phyloP scores from a whole-genome alignment of 2,113 vertebrate species.

The Lasiurus borealis region DNA sequence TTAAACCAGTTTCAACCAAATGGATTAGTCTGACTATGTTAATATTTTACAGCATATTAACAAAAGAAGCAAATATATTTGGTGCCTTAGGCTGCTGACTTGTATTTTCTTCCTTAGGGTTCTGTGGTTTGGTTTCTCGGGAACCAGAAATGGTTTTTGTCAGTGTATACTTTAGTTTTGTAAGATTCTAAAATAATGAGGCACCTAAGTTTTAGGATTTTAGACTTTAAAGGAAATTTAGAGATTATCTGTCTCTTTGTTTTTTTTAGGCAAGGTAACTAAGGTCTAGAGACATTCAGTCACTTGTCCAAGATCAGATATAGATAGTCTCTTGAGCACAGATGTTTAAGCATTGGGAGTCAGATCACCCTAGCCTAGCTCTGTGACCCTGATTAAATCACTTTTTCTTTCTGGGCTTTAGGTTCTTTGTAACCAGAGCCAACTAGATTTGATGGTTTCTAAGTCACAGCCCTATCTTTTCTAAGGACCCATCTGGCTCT shows the following conservation, averaged over 20 bases:
- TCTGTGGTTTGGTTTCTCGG: conserved; percentile 52
- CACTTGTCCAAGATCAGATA: background rate
- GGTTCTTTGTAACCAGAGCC: conserved; percentile 39
- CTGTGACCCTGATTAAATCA: conserved; percentile 59
- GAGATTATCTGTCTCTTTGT: conserved; percentile 7
- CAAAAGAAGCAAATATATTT: conserved; percentile 67
- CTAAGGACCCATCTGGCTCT: conserved; percentile 1
- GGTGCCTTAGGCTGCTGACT: conserved; percentile 28
- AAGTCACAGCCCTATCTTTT: background rate
- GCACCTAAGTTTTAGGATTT: conserved; percentile 53
- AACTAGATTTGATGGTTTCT: conserved; percentile 39
- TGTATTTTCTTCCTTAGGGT: conserved; percentile 54
- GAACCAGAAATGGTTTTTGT: conserved; percentile 35
- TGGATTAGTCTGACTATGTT: conserved; percentile 56
- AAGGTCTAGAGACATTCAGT: conserved; percentile 21
- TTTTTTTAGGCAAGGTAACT: conserved; percentile 53
- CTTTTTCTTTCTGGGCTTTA: conserved; percentile 57
- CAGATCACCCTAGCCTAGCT: conserved; percentile 22
- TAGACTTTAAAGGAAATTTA: conserved; percentile 50
- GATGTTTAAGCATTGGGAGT: conserved; percentile 42
- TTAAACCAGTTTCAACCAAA: conserved; percentile 54
- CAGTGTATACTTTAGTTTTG: conserved; percentile 44
- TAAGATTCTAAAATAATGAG: conserved; percentile 60
- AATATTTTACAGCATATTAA: conserved; percentile 72
- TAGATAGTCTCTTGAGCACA: background rate